Evolutionary conservation across 2,797 vertebrate genomes (phyloP).

Genomic region (Cirrhinus mrigala): DNA sequence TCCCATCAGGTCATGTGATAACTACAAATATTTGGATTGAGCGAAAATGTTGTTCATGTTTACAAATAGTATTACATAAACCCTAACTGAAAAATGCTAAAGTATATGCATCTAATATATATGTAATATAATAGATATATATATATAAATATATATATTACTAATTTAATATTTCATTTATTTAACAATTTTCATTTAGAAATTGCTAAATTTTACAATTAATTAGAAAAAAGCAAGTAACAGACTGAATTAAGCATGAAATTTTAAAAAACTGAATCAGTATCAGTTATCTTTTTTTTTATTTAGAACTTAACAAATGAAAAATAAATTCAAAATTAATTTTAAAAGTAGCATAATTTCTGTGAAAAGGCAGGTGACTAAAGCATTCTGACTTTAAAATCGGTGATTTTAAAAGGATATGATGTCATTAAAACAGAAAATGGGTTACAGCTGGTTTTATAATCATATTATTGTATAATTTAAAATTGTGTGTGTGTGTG

Average conservation of each 20-base stretch:
- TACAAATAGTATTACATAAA: background rate
- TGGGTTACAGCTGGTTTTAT: background rate
- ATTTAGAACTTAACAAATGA: too few species aligned
- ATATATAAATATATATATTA: too few species aligned
- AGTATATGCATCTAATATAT: background rate
- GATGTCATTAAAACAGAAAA: background rate
- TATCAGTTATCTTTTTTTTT: too few species aligned
- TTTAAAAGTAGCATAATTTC: background rate
- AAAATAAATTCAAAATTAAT: too few species aligned
- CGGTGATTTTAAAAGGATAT: background rate
- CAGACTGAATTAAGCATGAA: too few species aligned
- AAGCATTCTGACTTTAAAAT: background rate
- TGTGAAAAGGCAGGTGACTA: background rate
- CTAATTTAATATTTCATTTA: too few species aligned
- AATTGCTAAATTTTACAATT: background rate
- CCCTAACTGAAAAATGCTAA: background rate
- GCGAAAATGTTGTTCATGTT: background rate
- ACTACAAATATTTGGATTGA: constrained; percentile 41
- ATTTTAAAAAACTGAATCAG: too few species aligned
- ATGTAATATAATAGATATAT: too few species aligned
- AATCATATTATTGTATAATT: background rate
- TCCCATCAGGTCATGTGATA: constrained; percentile 37
- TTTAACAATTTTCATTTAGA: background rate
- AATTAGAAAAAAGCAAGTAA: background rate
- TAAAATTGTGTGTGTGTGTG: background rate